Evolutionary conservation across 2,113 vertebrate species (phyloP).

Genomic region (Laticauda laticaudata): DNA sequence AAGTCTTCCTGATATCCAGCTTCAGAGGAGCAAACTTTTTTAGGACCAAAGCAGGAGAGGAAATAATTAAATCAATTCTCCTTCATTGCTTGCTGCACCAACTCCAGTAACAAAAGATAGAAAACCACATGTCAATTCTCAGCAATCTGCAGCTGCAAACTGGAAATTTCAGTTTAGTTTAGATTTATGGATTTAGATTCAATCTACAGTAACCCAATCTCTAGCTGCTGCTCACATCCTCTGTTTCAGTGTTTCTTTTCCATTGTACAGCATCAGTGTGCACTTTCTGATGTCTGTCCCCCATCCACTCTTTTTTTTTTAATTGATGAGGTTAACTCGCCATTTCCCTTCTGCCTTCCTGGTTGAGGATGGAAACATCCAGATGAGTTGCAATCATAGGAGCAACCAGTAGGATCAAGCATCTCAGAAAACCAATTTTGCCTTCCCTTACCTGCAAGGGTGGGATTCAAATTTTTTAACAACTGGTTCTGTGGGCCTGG

Average conservation of each 20-base stretch:
- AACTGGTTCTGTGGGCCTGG: too few relatives aligned
- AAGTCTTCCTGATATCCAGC: not conserved
- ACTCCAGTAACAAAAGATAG: not conserved
- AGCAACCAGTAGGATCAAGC: not conserved
- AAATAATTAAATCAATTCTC: not conserved
- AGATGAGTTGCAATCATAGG: not conserved
- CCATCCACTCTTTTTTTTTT: not conserved
- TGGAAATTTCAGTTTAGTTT: not conserved
- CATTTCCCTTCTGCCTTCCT: slow-evolving; percentile 26
- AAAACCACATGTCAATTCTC: not conserved
- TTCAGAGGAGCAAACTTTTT: not conserved
- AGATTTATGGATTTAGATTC: not conserved
- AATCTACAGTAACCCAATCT: not conserved
- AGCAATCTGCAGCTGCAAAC: slow-evolving; percentile 6
- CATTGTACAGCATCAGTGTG: not conserved
- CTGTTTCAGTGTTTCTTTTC: not conserved
- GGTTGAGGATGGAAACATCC: not conserved
- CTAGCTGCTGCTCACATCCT: not conserved
- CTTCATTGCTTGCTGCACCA: not conserved
- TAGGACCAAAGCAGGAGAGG: not conserved
- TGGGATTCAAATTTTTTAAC: too few relatives aligned
- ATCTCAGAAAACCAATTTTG: not conserved
- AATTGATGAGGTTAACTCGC: not conserved
- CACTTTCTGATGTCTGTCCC: not conserved
- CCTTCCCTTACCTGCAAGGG: not conserved